Conservation (phyloP, 2,888 invertebrate genomes). For the Prenolepis imparis region DNA sequence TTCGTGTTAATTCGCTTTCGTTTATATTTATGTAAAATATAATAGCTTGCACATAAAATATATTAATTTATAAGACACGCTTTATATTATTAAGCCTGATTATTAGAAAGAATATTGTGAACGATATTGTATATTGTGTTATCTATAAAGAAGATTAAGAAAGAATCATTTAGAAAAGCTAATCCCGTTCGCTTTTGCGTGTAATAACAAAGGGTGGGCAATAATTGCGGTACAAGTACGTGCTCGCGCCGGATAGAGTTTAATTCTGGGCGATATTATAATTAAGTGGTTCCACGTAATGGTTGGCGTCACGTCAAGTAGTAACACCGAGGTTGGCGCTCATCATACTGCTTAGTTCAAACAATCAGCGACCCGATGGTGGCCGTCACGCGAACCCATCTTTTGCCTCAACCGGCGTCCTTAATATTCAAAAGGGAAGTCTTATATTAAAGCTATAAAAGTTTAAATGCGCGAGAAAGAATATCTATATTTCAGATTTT, state of each 20-base stretch:
- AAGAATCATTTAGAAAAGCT: slow-evolving; percentile 59
- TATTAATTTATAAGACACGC: background rate
- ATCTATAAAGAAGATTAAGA: slow-evolving; percentile 1
- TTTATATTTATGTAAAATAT: background rate
- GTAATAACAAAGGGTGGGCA: slow-evolving; percentile 81
- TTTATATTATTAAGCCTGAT: slow-evolving; percentile 27
- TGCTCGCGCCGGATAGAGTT: slow-evolving; percentile 85
- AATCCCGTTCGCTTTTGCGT: slow-evolving; percentile 73
- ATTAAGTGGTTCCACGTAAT: slow-evolving; percentile 86
- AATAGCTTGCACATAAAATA: background rate
- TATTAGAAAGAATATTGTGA: slow-evolving; percentile 39
- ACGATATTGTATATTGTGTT: slow-evolving; percentile 42
- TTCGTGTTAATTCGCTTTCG: background rate
- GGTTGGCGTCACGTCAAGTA: slow-evolving; percentile 84
- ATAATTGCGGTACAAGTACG: slow-evolving; percentile 86
- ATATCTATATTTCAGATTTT: slow-evolving; percentile 4
- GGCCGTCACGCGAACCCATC: slow-evolving; percentile 81
- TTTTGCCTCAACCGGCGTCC: slow-evolving; percentile 67
- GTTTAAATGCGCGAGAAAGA: background rate
- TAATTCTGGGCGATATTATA: slow-evolving; percentile 86
- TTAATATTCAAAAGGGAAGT: slow-evolving; percentile 55
- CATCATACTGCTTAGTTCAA: slow-evolving; percentile 80
- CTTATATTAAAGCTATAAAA: slow-evolving; percentile 58
- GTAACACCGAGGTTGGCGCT: slow-evolving; percentile 79
- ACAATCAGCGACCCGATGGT: slow-evolving; percentile 85